Conservation (phyloP, 1,140 invertebrate species). For the Psilanteris sp. region DNA sequence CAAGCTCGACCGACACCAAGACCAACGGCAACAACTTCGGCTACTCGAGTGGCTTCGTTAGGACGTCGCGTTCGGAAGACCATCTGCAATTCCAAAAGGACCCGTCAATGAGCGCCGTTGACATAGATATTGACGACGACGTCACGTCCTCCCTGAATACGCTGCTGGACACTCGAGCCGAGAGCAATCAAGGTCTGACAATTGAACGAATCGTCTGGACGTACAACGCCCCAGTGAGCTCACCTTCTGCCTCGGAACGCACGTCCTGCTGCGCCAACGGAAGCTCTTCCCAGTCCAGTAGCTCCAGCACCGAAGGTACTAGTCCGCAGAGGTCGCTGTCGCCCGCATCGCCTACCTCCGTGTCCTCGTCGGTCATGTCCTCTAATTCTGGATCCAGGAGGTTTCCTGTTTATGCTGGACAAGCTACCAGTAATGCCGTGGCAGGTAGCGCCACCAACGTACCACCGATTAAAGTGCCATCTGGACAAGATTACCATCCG, state of each 20-base stretch:
- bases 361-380: slow-evolving; percentile 92
- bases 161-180: slow-evolving; percentile 89
- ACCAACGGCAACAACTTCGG: slow-evolving; percentile 69
- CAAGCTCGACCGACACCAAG: slow-evolving; percentile 34
- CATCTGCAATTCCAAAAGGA: slow-evolving; percentile 89
- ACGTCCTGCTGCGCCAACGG: slow-evolving; percentile 79
- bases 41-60: slow-evolving; percentile 81
- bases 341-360: slow-evolving; percentile 89
- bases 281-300: slow-evolving; percentile 81
- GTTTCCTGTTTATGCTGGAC: slow-evolving; percentile 70
- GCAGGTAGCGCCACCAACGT: slow-evolving; percentile 40
- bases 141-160: slow-evolving; percentile 95
- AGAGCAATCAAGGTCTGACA: slow-evolving; percentile 81
- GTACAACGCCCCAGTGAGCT: slow-evolving; percentile 89
- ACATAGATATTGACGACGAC: slow-evolving; percentile 95
- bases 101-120: slow-evolving; percentile 88
- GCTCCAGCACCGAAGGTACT: slow-evolving; percentile 84
- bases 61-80: slow-evolving; percentile 92
- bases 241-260: slow-evolving; percentile 76
- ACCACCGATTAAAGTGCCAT: slow-evolving; percentile 38
- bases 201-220: slow-evolving; percentile 91
- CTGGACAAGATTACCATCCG: slow-evolving; percentile 65
- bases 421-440: slow-evolving; percentile 25
- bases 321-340: slow-evolving; percentile 85
- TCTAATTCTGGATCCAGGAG: slow-evolving; percentile 82